Evolutionary conservation across 2,113 vertebrate genomes (phyloP).

Genomic region (Periophthalmodon schlosseri): DNA sequence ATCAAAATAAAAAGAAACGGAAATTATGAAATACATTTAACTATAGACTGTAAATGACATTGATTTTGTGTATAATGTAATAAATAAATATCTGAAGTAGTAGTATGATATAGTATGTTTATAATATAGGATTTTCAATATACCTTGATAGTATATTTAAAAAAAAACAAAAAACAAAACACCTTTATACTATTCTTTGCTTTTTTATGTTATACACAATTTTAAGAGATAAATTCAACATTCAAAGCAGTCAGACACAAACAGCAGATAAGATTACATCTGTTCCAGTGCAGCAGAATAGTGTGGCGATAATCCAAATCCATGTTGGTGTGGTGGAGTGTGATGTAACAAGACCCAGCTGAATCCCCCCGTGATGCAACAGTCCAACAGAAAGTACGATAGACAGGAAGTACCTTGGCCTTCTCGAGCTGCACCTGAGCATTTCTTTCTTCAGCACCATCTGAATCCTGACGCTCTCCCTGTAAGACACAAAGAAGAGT

Average conservation of each 20-base stretch:
- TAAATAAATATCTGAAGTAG: no score
- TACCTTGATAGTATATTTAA: no score
- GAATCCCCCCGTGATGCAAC: slow-evolving; percentile 14
- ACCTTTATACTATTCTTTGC: no score
- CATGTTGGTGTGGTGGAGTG: slow-evolving; percentile 35
- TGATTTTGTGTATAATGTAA: no score
- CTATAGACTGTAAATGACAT: no score
- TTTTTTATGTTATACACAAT: neutral
- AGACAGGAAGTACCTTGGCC: slow-evolving; percentile 84
- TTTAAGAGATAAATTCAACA: neutral
- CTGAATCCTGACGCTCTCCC: slow-evolving; percentile 97
- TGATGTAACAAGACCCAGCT: slow-evolving; percentile 37
- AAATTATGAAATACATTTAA: no score
- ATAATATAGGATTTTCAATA: no score
- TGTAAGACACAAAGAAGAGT: slow-evolving; percentile 50
- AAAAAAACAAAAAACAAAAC: no score
- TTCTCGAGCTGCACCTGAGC: slow-evolving; percentile 98
- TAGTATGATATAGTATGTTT: no score
- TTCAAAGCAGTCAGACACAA: neutral
- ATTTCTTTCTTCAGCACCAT: slow-evolving; percentile 92
- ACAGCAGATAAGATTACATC: neutral
- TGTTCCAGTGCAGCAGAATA: slow-evolving; percentile 24
- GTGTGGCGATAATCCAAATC: slow-evolving; percentile 37
- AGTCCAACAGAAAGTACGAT: slow-evolving; percentile 68
- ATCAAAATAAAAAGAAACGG: no score